Evolutionary conservation across 92 coral and sea anemone genomes (phyloP), one percentile per base, ranked within the genome.

Genomic region (Paragorgia papillata): DNA sequence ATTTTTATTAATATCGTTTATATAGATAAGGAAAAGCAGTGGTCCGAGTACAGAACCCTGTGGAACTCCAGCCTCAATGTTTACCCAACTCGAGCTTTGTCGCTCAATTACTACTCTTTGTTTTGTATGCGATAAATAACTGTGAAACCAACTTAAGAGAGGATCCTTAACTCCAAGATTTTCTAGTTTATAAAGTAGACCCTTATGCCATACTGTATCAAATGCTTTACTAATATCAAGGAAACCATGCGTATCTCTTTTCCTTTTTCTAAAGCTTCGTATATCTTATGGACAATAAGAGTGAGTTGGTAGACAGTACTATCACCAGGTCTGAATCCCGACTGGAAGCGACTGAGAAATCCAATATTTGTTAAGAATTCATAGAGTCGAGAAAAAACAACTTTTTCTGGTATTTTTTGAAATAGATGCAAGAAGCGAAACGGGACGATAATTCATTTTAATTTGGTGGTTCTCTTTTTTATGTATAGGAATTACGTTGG

Each of bases 251-350:
- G 21, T 56, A 9, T 15, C 14, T 17, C 21, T n/a, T n/a, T n/a
- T n/a, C n/a, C n/a, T n/a, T n/a, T n/a, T n/a, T n/a, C n/a, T n/a
- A n/a, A n/a, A n/a, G n/a, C n/a, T n/a, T n/a, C n/a, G n/a, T n/a
- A n/a, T n/a, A n/a, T n/a, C n/a, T n/a, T n/a, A n/a, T n/a, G 62
- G 9, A 56, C 62, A 56, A 56, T 56, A 56, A 15, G 21, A 20
- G 62, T 56, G 26, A 56, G 62, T 56, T 56, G 62, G 27, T 56
- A 15, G 9, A 56, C 27, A 20, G 62, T 56, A 28, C 62, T 21
- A 56, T 56, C 28, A 9, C 62, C 62, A 20, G 62, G 62, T 21
- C 62, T 56, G 21, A 56, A 56, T 15, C 62, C 62, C 17, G 62
- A 56, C 26, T 56, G 62, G 9, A 56, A 56, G 9, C 27, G 24